Evolutionary conservation across 2,888 invertebrate species (phyloP).

Genomic region (Nephrocerus scutellatus): DNA sequence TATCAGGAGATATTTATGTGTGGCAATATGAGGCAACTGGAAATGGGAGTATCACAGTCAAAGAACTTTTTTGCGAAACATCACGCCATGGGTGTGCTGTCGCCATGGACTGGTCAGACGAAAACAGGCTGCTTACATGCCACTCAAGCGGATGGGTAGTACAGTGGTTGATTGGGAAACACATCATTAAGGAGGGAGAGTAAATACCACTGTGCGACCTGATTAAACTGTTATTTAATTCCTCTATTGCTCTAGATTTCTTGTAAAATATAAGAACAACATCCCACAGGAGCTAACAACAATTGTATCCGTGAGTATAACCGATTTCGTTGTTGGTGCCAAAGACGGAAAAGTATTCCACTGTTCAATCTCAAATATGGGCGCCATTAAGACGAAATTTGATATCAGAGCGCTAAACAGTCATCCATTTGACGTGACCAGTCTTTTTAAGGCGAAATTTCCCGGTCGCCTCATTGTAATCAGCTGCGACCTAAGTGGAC

Average conservation of each 20-base stretch:
- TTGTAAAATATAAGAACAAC: constrained; percentile 5
- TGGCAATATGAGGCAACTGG: constrained; percentile 34
- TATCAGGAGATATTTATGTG: constrained; percentile 42
- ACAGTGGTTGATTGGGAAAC: constrained; percentile 35
- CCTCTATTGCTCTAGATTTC: constrained; percentile 6
- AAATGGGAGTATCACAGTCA: constrained; percentile 27
- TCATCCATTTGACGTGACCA: constrained; percentile 40
- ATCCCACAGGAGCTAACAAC: constrained; percentile 29
- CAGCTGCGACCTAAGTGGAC: constrained; percentile 45
- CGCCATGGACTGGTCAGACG: constrained; percentile 40
- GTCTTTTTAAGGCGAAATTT: constrained; percentile 29
- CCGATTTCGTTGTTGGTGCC: constrained; percentile 40
- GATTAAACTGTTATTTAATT: neutral
- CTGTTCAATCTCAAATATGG: constrained; percentile 29
- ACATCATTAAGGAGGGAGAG: constrained; percentile 34
- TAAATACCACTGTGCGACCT: constrained; percentile 25
- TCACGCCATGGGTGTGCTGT: constrained; percentile 36
- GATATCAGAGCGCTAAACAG: constrained; percentile 31
- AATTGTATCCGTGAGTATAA: constrained; percentile 29
- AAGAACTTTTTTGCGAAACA: constrained; percentile 33
- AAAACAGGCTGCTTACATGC: constrained; percentile 35
- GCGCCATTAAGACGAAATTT: constrained; percentile 25
- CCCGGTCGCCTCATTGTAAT: constrained; percentile 33
- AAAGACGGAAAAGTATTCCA: constrained; percentile 40
- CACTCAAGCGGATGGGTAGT: constrained; percentile 40